Evolutionary conservation across 2,113 vertebrate genomes (phyloP), one percentile per base, ranked within the genome.

Genomic region (Cavia porcellus): DNA sequence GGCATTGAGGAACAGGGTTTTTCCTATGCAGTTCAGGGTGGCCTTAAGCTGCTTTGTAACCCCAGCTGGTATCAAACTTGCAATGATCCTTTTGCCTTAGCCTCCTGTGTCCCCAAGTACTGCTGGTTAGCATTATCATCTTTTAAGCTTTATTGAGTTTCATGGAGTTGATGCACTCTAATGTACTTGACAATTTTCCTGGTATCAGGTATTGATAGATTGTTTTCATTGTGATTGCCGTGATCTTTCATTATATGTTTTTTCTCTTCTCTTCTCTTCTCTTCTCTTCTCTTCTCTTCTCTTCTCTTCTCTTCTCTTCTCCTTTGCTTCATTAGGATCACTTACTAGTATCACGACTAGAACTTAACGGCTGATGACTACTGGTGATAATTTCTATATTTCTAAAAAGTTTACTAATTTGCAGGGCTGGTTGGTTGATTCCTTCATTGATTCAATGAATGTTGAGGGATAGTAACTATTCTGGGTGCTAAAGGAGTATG

Each of bases 351-450:
- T 82, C 57, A 75, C 75, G 70, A 95, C 11, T 93, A 59, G n/a
- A 35, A 90, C 45, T 93, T 88, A 80, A 32, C 74, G 64, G 15
- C 42, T 96, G 28, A 17, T 50, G 64, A 85, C 28, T 74, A 47
- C 11, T 85, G 35, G 55, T 88, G 82, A 32, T 93, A 94, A 92
- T 97, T 86, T 25, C 91, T 96, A 14, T 30, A 64, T 92, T 96
- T 47, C 89, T 94, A 83, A 72, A 94, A 95, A 24, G 32, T 59
- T 86, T 64, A 83, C 47, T 24, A 52, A 9, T 82, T 81, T 86
- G 86, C 2, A 85, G 75, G 35, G 47, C 32, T 93, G 20, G 35
- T 80, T 20, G 28, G 28, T 75, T 75, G 72, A 75, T 35, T 50
- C 30, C 50, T 80, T 52, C 47, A 52, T 80, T 80, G 52, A 55